A percentile compares a stretch with the other conserved stretches of the same genome.
Conservation (phyloP, 2,797 vertebrate species). For the Delichon dasypus region DNA sequence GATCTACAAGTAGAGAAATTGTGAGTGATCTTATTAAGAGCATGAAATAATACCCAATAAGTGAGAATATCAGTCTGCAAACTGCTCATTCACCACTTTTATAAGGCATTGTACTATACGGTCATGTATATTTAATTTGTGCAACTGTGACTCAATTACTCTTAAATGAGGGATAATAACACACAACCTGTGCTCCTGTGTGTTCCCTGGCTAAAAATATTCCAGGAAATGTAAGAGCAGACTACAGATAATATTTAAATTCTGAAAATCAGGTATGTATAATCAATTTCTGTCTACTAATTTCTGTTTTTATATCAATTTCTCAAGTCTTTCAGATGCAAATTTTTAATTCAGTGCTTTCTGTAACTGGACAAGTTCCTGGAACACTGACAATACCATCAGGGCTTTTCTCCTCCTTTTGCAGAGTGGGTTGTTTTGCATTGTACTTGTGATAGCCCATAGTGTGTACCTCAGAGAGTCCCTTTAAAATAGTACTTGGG, state of each 20-base stretch:
- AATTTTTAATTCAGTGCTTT: not conserved
- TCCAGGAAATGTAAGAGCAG: not conserved
- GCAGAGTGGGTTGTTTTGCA: not conserved
- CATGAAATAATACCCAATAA: not conserved
- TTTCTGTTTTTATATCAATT: not conserved
- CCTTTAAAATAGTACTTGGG: not conserved
- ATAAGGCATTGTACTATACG: not conserved
- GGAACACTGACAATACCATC: not conserved
- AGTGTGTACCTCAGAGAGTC: accelerated
- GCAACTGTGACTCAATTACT: not conserved
- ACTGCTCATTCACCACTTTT: not conserved
- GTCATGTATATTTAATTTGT: not conserved
- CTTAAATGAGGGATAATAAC: not conserved
- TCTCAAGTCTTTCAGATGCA: not conserved
- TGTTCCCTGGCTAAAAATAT: not conserved
- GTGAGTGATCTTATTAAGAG: not conserved
- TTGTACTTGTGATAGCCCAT: not conserved
- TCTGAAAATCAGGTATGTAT: not conserved
- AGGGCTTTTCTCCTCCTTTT: not conserved
- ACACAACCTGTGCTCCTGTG: not conserved
- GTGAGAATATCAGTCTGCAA: not conserved
- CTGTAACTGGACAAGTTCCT: not conserved
- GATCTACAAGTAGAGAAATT: not conserved
- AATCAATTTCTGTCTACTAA: not conserved
- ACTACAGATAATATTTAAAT: not conserved